Evolutionary conservation across 1,140 invertebrate genomes (phyloP), one percentile per base, ranked within the genome.

Genomic region (Drosophila willistoni): DNA sequence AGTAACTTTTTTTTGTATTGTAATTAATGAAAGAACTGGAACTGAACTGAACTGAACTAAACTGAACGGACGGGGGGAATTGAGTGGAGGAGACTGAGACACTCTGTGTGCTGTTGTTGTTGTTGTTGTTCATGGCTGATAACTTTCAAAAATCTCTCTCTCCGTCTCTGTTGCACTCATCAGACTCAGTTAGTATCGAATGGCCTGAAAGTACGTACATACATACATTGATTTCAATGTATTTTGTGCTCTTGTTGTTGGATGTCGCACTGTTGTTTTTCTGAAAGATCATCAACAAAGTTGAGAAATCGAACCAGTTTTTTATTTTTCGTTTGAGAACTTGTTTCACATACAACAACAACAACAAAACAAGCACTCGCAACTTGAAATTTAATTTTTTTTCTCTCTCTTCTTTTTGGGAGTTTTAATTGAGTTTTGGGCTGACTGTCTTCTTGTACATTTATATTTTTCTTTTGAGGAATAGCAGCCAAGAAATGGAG

Each of bases 261-360:
- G 36, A 39, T 63, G 10, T 68, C 14, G 60, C 33, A 14, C 19
- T 64, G 29, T 60, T 39, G 57, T 22, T 60, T 60, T 39, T 64
- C 73, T 14, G 60, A 66, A 68, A 51, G 69, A 67, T 51, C 63
- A 62, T 51, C 63, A 57, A 42, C 72, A 75, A 56, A 73, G 64
- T 66, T 77, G 75, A 77, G 67, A 77, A 71, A 77, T 77, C 75
- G 79, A 80, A 86, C 82, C 82, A 86, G 82, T 86, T 86, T 86
- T 29, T 29, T 29, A 6, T 29, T 29, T 29, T 57, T 25, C 41
- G 60, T 41, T 41, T 68, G 79, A 86, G 82, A 86, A 86, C 82
- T 82, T 78, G 82, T 86, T 86, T 81, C 42, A 36, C 17, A 19
- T 29, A 36, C 33, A 29, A 13, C 25, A 29, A 29, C 29, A 29